Percentiles rank a stretch among this genome's conserved stretches.
Evolutionary conservation across 2,113 vertebrate genomes (phyloP).

Genomic region (Pseudopipra pipra): DNA sequence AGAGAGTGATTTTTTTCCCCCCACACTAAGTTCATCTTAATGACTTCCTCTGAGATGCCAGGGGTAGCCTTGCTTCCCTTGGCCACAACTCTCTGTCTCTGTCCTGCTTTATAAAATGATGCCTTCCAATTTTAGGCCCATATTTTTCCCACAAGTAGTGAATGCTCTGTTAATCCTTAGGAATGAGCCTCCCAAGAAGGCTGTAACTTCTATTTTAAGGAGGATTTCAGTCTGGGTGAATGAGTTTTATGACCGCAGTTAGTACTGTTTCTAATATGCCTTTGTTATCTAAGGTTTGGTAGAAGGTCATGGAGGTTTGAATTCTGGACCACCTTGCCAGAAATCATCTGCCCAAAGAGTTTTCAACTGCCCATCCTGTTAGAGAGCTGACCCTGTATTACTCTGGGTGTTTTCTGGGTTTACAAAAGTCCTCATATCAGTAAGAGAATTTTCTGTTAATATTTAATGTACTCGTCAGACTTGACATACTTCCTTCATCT

Average conservation of each 20-base stretch:
- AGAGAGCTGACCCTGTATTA: not conserved
- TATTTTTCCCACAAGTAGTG: not conserved
- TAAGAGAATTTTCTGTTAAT: not conserved
- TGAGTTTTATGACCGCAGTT: conserved; percentile 19
- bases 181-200: conserved; percentile 47
- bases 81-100: not conserved
- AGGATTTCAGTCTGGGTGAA: conserved; percentile 39
- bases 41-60: conserved; percentile 30
- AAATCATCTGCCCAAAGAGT: conserved; percentile 9
- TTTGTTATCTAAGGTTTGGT: conserved; percentile 29
- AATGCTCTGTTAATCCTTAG: conserved; percentile 63
- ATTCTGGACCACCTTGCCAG: not conserved
- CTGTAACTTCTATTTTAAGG: conserved; percentile 62
- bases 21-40: not conserved
- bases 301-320: conserved; percentile 59
- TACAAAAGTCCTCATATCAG: not conserved
- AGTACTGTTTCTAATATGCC: conserved; percentile 46
- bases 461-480: not conserved
- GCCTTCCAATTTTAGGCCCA: conserved; percentile 31
- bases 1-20: not conserved
- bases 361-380: not conserved
- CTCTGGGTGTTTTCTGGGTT: not conserved
- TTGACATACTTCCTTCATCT: not conserved
- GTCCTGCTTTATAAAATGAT: not conserved
- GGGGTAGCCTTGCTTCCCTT: not conserved